phyloP scores from a whole-genome alignment of 64 coral and sea anemone species.

The Catalaphyllia jardinei region DNA sequence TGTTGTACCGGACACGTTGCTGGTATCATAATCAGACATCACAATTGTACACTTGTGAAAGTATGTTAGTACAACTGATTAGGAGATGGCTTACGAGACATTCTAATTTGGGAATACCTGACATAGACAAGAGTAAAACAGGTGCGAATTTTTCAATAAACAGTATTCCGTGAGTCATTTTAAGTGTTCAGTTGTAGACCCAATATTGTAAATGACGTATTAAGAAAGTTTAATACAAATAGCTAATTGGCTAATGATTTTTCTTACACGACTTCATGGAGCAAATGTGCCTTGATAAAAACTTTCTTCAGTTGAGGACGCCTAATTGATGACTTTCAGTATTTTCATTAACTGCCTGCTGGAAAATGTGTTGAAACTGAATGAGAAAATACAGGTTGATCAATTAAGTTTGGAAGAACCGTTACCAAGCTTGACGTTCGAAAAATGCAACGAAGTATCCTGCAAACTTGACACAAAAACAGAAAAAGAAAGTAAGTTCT shows the following conservation, averaged over 20 bases:
- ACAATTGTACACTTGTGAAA: slow-evolving; percentile 1
- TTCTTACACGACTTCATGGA: background rate
- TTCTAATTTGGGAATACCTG: background rate
- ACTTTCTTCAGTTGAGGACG: background rate
- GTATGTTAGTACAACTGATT: slow-evolving; percentile 11
- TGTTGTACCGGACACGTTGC: background rate
- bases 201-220: background rate
- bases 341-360: too few relatives aligned
- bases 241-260: slow-evolving; percentile 1
- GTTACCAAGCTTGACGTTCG: too few relatives aligned
- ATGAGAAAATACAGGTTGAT: too few relatives aligned
- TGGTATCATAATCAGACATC: slow-evolving; percentile 17
- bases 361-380: too few relatives aligned
- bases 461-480: background rate
- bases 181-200: background rate
- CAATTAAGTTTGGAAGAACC: too few relatives aligned
- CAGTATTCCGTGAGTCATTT: background rate
- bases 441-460: too few relatives aligned
- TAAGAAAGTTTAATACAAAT: background rate
- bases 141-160: background rate
- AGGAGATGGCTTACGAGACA: background rate
- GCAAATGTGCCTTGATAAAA: too few relatives aligned
- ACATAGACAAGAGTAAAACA: background rate
- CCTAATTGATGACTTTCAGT: too few relatives aligned
- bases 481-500: background rate